A percentile compares a stretch with the other conserved stretches of the same genome.
Conservation (phyloP, 1,140 invertebrate genomes). For the Caenorhabditis latens region DNA sequence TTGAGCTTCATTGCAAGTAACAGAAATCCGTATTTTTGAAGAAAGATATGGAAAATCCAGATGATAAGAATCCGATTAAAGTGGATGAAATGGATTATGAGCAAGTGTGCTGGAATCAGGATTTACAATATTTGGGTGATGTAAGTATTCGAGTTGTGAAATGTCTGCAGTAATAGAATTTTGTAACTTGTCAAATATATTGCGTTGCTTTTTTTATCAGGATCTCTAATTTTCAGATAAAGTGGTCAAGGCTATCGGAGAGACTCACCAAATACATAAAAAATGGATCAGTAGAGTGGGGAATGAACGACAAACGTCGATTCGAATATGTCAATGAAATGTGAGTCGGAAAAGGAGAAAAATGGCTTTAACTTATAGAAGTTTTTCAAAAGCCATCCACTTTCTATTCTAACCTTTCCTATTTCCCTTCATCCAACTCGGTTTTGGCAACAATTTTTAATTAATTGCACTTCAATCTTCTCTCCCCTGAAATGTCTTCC, state of each 20-base stretch:
- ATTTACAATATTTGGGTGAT: conserved; percentile 34
- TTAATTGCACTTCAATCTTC: too few species aligned
- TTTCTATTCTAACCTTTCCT: too few species aligned
- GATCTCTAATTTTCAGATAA: background rate
- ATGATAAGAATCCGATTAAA: background rate
- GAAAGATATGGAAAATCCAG: conserved; percentile 5
- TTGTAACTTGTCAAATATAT: too few species aligned
- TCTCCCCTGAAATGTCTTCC: too few species aligned
- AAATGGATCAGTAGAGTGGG: background rate
- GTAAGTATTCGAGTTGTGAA: background rate
- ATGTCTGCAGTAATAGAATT: background rate
- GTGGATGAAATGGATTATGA: conserved; percentile 22
- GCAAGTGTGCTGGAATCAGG: conserved; percentile 35
- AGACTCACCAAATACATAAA: conserved; percentile 23
- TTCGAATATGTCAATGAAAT: conserved; percentile 52
- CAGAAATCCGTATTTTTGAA: background rate
- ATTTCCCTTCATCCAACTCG: too few species aligned
- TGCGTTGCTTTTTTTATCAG: too few species aligned
- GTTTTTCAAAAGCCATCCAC: too few species aligned
- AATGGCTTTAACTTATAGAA: too few species aligned
- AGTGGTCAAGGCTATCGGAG: conserved; percentile 9
- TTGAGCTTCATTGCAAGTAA: background rate
- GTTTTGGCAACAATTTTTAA: too few species aligned
- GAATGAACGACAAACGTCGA: background rate
- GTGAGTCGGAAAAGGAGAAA: background rate